Conservation (phyloP, 2,113 vertebrate genomes). For the Ceyx margarethae region DNA sequence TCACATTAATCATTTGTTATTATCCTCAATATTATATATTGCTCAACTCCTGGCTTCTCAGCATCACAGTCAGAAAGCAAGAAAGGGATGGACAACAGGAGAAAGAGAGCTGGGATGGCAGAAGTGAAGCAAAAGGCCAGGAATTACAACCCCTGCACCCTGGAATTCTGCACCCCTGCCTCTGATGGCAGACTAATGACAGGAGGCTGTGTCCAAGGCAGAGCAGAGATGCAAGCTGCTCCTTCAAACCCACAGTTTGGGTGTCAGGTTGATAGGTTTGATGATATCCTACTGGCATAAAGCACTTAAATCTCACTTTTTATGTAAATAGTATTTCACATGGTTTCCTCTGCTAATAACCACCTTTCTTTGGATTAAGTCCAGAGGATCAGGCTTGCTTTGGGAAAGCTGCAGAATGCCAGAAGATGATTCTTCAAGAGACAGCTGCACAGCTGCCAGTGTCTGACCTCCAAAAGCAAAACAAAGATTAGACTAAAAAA, state of each 20-base stretch:
- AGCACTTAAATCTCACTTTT: background rate
- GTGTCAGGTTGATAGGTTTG: background rate
- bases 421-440: background rate
- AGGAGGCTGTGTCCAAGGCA: background rate
- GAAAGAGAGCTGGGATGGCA: background rate
- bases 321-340: background rate
- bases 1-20: background rate
- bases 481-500: background rate
- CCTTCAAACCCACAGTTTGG: background rate
- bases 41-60: background rate
- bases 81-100: background rate
- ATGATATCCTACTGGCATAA: background rate
- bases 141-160: background rate
- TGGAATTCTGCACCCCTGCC: background rate
- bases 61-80: background rate
- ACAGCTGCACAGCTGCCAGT: background rate
- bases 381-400: background rate
- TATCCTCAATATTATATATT: background rate
- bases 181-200: background rate
- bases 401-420: background rate
- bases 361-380: background rate
- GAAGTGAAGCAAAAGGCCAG: background rate
- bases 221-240: background rate
- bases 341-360: background rate
- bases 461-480: background rate